Evolutionary conservation across 2,888 invertebrate genomes (phyloP).

Genomic region (Spilosoma lubricipeda): DNA sequence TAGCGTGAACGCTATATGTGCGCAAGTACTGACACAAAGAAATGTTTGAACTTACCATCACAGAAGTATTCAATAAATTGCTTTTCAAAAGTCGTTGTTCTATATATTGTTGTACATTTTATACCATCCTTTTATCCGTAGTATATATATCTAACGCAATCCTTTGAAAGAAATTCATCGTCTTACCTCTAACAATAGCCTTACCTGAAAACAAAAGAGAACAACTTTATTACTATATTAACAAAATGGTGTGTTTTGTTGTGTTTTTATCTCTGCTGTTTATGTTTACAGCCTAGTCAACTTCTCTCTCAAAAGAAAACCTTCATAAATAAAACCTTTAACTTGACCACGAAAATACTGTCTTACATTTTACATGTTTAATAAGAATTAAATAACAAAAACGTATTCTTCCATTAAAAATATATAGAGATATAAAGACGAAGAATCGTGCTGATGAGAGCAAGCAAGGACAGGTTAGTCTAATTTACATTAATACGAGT

Average conservation of each 20-base stretch:
- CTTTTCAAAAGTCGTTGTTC: background rate
- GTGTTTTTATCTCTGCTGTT: constrained; percentile 19
- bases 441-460: constrained; percentile 56
- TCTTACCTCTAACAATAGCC: constrained; percentile 24
- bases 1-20: constrained; percentile 71
- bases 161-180: constrained; percentile 13
- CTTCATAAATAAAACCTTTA: constrained; percentile 1
- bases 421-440: constrained; percentile 39
- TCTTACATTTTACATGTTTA: constrained; percentile 25
- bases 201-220: constrained; percentile 52
- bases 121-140: background rate
- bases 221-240: constrained; percentile 21
- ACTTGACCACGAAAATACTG: background rate
- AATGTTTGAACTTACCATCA: constrained; percentile 60
- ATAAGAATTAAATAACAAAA: constrained; percentile 30
- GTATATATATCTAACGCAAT: constrained; percentile 1
- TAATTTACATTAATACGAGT: constrained; percentile 77
- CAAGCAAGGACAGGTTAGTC: constrained; percentile 65
- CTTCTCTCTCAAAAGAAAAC: constrained; percentile 9
- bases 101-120: background rate
- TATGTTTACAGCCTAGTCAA: constrained; percentile 13
- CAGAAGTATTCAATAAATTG: background rate
- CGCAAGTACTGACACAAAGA: constrained; percentile 70
- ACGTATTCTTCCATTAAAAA: constrained; percentile 28
- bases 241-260: constrained; percentile 23